Percentiles rank a stretch among this genome's conserved stretches.
Evolutionary conservation across 2,888 invertebrate species (phyloP).

Genomic region (Andricus quercusramuli): DNA sequence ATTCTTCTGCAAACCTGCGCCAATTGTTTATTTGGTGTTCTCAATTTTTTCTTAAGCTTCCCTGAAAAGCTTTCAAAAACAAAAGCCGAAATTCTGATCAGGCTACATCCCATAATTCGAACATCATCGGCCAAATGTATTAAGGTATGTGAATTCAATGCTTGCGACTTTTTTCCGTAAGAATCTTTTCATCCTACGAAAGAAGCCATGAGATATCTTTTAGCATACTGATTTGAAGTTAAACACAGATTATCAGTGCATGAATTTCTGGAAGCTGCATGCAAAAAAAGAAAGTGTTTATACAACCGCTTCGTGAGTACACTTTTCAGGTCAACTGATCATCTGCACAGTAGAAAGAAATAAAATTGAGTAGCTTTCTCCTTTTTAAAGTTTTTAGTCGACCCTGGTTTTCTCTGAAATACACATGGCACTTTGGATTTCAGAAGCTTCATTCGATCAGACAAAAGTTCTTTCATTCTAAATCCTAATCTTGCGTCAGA

Average conservation of each 20-base stretch:
- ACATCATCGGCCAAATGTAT: slow-evolving; percentile 14
- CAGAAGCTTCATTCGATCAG: neutral
- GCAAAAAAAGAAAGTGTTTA: slow-evolving; percentile 19
- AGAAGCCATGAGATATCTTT: neutral
- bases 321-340: too few species aligned
- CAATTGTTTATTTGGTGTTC: neutral
- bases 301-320: neutral
- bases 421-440: neutral
- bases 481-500: neutral
- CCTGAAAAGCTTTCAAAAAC: neutral
- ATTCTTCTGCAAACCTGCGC: neutral
- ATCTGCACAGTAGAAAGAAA: neutral
- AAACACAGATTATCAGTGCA: neutral
- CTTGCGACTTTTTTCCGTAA: too few species aligned
- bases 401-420: neutral
- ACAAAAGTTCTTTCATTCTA: neutral
- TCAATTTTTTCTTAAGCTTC: neutral
- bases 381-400: neutral
- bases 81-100: neutral
- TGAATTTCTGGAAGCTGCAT: slow-evolving; percentile 23
- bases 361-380: slow-evolving; percentile 3
- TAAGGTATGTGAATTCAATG: too few species aligned
- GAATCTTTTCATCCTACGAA: neutral
- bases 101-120: neutral
- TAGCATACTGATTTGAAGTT: neutral